Percentiles rank a stretch among this genome's conserved stretches.
phyloP scores from a whole-genome alignment of 2,113 vertebrate species.

The Columbina picui region DNA sequence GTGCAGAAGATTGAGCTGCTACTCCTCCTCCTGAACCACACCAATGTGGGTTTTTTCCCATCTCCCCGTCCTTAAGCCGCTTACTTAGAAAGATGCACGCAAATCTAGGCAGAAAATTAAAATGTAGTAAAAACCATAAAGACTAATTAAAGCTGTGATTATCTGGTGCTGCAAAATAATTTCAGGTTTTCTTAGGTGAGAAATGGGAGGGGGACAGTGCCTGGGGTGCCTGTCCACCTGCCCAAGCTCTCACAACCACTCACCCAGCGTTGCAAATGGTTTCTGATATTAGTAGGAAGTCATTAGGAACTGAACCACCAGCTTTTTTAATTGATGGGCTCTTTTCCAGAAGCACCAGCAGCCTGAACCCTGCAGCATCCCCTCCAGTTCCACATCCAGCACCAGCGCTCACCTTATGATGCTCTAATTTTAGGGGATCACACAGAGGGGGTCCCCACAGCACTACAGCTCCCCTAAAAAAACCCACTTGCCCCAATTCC shows the following conservation, averaged over 20 bases:
- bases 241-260: neutral
- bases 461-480: neutral
- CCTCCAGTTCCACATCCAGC: neutral
- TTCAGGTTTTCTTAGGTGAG: neutral
- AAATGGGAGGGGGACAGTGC: accelerated
- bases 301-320: neutral
- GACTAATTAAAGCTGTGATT: neutral
- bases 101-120: neutral
- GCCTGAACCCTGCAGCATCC: neutral
- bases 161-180: accelerated
- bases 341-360: neutral
- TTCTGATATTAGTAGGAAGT: neutral
- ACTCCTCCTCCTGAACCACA: neutral
- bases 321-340: neutral
- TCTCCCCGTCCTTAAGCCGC: neutral
- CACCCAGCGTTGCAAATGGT: neutral
- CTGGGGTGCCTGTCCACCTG: neutral
- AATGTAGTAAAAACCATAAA: neutral
- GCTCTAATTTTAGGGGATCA: accelerated
- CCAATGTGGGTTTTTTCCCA: neutral
- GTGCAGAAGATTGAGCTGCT: accelerated
- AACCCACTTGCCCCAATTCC: accelerated
- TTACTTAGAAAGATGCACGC: neutral
- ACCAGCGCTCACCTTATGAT: accelerated
- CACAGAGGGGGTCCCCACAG: accelerated